Evolutionary conservation across 2,113 vertebrate species (phyloP), one percentile per base, ranked within the genome.

Genomic region (Aepyceros melampus): DNA sequence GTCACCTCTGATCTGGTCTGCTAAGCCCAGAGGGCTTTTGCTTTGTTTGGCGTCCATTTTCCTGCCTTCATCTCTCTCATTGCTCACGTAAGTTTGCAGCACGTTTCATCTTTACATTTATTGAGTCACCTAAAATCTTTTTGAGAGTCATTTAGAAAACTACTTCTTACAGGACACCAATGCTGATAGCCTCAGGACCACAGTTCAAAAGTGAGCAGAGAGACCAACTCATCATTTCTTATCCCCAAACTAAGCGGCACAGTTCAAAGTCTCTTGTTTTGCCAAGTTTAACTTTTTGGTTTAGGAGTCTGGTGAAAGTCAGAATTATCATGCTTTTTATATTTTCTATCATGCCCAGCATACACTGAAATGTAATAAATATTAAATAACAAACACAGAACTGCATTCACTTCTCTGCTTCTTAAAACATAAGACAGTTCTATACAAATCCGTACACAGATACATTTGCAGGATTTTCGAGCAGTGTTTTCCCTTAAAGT

Each of bases 361-460:
- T 49, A 74, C 53, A n/a, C 6, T 16, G 45, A 74, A 53, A 29
- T 11, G 51, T 74, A 56, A 76, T 60, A 89, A 86, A 45, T 49
- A 49, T 83, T 87, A 86, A 86, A 64, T 94, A 64, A 93, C 84
- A 94, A 53, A 76, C 56, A 31, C 0, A n/a, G 83, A 95, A 53
- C 6, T 45, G 15, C 78, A 25, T 89, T 82, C 29, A 10, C 36
- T 64, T 94, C 60, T 87, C 56, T 27, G 16, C 71, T 83, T 84
- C 62, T 81, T 19, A 27, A 81, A 53, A 64, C 21, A 6, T 0
- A 40, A 85, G 87, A 87, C 58, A 16, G 16, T 40, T 76, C 86
- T 23, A 2, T 40, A 31, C 56, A 84, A 40, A 81, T 19, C 40
- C 3, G 27, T 23, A 33, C n/a, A 11, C 33, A 36, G 86, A 53